Percentiles rank a stretch among this genome's conserved stretches.
Conservation (phyloP, 2,113 vertebrate species). For the Solenodon paradoxus region DNA sequence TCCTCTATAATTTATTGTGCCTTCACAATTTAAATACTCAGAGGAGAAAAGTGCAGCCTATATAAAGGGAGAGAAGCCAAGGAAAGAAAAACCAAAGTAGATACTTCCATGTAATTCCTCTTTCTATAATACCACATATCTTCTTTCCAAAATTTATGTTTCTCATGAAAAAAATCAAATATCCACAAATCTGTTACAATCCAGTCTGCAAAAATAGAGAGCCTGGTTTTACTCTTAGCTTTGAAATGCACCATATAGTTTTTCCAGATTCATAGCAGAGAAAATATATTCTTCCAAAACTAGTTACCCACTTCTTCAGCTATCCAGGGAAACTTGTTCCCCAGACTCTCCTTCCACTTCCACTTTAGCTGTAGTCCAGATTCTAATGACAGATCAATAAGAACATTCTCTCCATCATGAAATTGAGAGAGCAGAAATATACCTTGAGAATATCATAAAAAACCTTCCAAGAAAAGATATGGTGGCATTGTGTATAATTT, state of each 20-base stretch:
- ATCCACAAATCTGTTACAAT: background rate
- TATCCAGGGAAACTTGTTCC: background rate
- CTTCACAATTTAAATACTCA: conserved; percentile 25
- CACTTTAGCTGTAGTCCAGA: background rate
- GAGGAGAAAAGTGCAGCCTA: background rate
- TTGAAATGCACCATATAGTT: background rate
- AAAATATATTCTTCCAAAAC: background rate
- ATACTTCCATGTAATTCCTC: background rate
- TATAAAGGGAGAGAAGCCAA: background rate
- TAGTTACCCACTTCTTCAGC: background rate
- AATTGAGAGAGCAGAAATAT: background rate
- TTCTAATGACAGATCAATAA: background rate
- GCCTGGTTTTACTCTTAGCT: background rate
- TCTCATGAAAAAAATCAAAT: background rate
- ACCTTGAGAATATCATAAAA: background rate
- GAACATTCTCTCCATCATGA: background rate
- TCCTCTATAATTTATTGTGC: background rate
- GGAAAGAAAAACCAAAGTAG: background rate
- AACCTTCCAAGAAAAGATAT: background rate
- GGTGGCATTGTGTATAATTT: background rate
- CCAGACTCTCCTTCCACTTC: background rate
- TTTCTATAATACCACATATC: background rate
- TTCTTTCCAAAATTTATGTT: background rate
- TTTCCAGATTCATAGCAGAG: background rate
- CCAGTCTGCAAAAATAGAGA: background rate